Evolutionary conservation across 1,140 invertebrate species (phyloP), one percentile per base, ranked within the genome.

Genomic region (Sycophila sp.): DNA sequence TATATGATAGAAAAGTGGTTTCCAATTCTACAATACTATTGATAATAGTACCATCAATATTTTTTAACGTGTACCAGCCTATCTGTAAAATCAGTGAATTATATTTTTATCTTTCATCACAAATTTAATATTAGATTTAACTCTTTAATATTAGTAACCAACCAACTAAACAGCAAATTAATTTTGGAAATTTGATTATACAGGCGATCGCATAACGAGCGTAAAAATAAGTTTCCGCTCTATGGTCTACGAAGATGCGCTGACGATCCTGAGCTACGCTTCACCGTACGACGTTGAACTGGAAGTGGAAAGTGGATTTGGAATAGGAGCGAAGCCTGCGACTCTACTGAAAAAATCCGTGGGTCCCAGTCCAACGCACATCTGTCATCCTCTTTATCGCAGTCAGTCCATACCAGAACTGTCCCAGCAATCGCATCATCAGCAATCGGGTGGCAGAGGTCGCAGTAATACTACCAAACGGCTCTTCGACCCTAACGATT

Each of bases 161-260:
- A n/a, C n/a, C n/a, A n/a, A n/a, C n/a, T n/a, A n/a, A n/a, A n/a
- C n/a, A n/a, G n/a, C n/a, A n/a, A n/a, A n/a, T n/a, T n/a, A n/a
- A n/a, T n/a, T n/a, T n/a, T n/a, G n/a, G n/a, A n/a, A n/a, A n/a
- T n/a, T n/a, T n/a, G n/a, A n/a, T n/a, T n/a, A n/a, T n/a, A n/a
- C 71, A 96, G 96, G 95, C 71, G 95, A 97, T 84, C 90, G 93
- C 51, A 95, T 98, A 64, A 89, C 92, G 65, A 92, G 91, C 73
- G 91, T 97, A 32, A 94, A 92, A 36, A 94, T 97, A 26, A 94
- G 92, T 70, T 95, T 96, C 79, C 89, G 92, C 42, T 94, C 93
- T 65, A 96, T 96, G 87, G 94, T 96, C 0, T 92, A 94, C 78
- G 94, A 97, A 83, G 96, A 98, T 78, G 96, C 96, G 0, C 82